Evolutionary conservation across 2,113 vertebrate species (phyloP).

Genomic region (Lota lota): DNA sequence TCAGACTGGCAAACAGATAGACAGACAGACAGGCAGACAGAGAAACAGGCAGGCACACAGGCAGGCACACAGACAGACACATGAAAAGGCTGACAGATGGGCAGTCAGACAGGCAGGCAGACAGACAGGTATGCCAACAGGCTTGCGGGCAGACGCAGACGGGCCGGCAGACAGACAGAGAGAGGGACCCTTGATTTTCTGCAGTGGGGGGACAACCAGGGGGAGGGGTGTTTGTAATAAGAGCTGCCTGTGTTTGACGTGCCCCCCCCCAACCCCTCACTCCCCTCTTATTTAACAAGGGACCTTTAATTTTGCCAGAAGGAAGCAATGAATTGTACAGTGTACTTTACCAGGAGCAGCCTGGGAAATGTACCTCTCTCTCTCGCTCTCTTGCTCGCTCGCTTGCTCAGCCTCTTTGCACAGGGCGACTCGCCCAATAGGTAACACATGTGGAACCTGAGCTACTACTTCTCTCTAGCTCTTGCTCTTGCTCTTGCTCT

Average conservation of each 20-base stretch:
- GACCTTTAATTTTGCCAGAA: slow-evolving; percentile 64
- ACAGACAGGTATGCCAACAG: no score
- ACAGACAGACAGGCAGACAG: no score
- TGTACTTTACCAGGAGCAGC: slow-evolving; percentile 52
- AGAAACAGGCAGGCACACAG: no score
- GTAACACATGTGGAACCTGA: slow-evolving; percentile 1
- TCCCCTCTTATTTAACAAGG: slow-evolving; percentile 56
- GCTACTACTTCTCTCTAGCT: neutral
- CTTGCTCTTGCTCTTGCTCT: neutral
- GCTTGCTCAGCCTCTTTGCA: neutral
- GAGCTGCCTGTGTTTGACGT: slow-evolving; percentile 15
- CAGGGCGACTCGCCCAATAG: neutral
- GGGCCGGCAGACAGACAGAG: slow-evolving; percentile 1
- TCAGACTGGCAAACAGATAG: no score
- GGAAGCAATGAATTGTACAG: slow-evolving; percentile 69
- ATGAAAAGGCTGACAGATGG: no score
- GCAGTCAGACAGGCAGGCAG: no score
- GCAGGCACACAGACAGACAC: no score
- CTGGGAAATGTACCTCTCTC: slow-evolving; percentile 44
- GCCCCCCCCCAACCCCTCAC: slow-evolving; percentile 21
- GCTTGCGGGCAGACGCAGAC: no score
- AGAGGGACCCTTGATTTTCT: neutral
- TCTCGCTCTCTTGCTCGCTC: neutral
- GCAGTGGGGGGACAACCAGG: slow-evolving; percentile 10
- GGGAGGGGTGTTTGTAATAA: slow-evolving; percentile 35